Evolutionary conservation across 1,140 invertebrate genomes (phyloP), one percentile per base, ranked within the genome.

Genomic region (Oscheius sp.): DNA sequence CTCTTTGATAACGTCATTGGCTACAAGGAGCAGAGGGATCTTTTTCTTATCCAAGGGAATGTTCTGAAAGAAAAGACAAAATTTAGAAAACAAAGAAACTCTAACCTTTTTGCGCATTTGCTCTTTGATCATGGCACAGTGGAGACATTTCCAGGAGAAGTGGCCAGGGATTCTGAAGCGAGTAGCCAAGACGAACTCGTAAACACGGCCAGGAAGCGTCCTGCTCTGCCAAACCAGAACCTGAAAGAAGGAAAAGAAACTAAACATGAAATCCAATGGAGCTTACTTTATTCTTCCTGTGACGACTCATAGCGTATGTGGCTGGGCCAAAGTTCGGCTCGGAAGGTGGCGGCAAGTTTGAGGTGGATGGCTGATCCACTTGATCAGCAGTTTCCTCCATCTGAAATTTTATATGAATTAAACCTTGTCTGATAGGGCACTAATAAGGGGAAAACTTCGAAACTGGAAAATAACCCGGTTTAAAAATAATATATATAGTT

Each of bases 1-100:
- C 34, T 71, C 69, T 23, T 71, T 71, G 20, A 71, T 64, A n/a
- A 71, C 52, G 34, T 71, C 69, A n/a, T 71, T 71, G 69, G 63
- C 69, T 1, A 71, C 62, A 7, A 71, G 59, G 3, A 71, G 45
- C 15, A 71, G 26, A 23, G 69, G 69, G 23, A 71, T 58, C 58
- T 71, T 71, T 4, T 42, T 32, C 15, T 63, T 59, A 20, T 46
- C 7, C 32, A 52, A 29, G 1, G 23, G 35, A 7, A 10, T 23
- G 23, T 31, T 49, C 68, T 31, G 61, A 62, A 36, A 15, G 0
- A 31, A 23, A 59, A 59, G 29, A 15, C 7, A 42, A 42, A n/a
- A 45, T n/a, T n/a, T 63, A 18, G 10, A 38, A n/a, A n/a, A 0
- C 35, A 0, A 34, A 63, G 10, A 34, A 10, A 38, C 10, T 18